Evolutionary conservation across 2,113 vertebrate species (phyloP), one percentile per base, ranked within the genome.

Genomic region (Octodon degus): DNA sequence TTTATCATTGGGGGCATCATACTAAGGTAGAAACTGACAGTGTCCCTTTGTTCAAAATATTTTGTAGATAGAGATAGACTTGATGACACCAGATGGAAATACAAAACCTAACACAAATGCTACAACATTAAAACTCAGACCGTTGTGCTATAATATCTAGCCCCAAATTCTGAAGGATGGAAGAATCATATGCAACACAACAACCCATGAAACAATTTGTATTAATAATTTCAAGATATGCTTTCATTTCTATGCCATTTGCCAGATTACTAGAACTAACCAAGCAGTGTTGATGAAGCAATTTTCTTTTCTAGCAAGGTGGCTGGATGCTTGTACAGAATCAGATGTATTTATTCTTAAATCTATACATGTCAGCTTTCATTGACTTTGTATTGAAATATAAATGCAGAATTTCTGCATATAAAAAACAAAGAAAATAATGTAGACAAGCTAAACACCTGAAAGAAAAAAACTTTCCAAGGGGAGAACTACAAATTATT

Each of bases 361-460:
- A 67, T 62, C 27, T 91, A 7, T 74, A 1, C 30, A 25, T 60
- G 10, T 40, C 32, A 79, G 16, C 14, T 70, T 83, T 67, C 37
- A 37, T 94, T 79, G 43, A 43, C 43, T 79, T 79, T 2, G 32
- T 32, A 81, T 72, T 90, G 70, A 96, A 89, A 89, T 89, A 60
- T 65, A 10, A 89, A 6, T 76, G 30, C 19, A 91, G 11, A 93
- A 17, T 80, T 32, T 84, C 0, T 53, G 1, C 22, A 25, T 34
- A 53, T 68, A 84, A 34, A 72, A 92, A 80, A 83, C 55, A 55
- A 82, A 60, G 76, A 25, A 32, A 94, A 58, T 84, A 53, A 30
- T 43, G 34, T 77, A 11, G 9, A 87, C 7, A 93, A 77, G 60
- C 7, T 65, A 65, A 81, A 6, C 43, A 86, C 2, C 27, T 85